Conservation (phyloP, 2,888 invertebrate genomes). For the Dicyrtoma fusca region DNA sequence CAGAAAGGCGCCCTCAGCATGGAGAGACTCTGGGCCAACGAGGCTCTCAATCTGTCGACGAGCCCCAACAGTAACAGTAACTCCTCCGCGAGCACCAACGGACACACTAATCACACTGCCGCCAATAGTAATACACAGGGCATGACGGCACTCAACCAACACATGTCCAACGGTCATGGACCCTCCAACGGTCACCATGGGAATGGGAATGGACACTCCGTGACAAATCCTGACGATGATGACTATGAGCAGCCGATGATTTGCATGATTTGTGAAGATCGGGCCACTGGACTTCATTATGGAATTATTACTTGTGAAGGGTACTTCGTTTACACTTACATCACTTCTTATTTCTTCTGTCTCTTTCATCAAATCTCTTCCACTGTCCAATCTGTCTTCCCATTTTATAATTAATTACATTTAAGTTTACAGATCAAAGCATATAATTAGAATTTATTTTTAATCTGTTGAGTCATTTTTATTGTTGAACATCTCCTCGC, state of each 20-base stretch:
- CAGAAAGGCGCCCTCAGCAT: slow-evolving; percentile 72
- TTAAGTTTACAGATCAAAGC: too few relatives aligned
- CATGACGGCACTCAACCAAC: slow-evolving; percentile 4
- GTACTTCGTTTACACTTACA: slow-evolving; percentile 61
- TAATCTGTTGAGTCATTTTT: background rate
- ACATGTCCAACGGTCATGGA: slow-evolving; percentile 17
- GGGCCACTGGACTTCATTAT: slow-evolving; percentile 96
- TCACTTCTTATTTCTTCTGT: slow-evolving; percentile 28
- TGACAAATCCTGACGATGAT: slow-evolving; percentile 59
- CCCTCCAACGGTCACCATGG: slow-evolving; percentile 1
- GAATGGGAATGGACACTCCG: slow-evolving; percentile 12
- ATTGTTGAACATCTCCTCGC: background rate
- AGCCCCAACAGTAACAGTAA: slow-evolving; percentile 52
- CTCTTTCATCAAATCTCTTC: slow-evolving; percentile 26
- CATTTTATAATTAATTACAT: too few relatives aligned
- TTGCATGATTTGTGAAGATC: slow-evolving; percentile 98
- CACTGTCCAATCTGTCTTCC: background rate
- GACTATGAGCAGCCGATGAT: slow-evolving; percentile 94
- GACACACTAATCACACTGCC: slow-evolving; percentile 24
- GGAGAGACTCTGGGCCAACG: slow-evolving; percentile 76
- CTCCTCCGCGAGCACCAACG: slow-evolving; percentile 40
- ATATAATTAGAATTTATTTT: background rate
- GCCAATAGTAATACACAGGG: slow-evolving; percentile 1
- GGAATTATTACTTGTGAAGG: slow-evolving; percentile 99
- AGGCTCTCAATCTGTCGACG: slow-evolving; percentile 55